A percentile compares a stretch with the other conserved stretches of the same genome.
These are phyloP conservation scores for Reticulitermes lucifugus DNA, from an alignment of 2,888 invertebrate species.

Conservation along the genomic window DNA sequence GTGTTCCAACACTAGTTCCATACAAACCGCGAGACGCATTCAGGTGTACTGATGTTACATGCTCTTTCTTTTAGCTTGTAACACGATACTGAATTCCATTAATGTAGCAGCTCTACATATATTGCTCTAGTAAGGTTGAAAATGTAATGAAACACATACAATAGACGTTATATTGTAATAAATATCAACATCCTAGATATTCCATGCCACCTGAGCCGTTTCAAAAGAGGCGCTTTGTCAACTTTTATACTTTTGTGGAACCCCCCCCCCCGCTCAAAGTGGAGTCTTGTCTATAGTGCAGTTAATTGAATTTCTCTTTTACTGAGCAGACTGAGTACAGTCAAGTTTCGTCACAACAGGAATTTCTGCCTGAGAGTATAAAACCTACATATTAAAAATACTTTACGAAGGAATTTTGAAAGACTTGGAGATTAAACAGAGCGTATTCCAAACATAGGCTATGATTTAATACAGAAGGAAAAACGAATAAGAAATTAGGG, in stretches of 20 bases:
- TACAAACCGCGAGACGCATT: not conserved
- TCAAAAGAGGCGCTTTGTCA: not conserved
- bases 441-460: too few relatives aligned
- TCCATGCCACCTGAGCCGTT: not conserved
- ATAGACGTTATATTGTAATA: not conserved
- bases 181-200: not conserved
- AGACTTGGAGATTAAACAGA: too few relatives aligned
- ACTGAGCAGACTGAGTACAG: too few relatives aligned
- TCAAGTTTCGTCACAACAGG: too few relatives aligned
- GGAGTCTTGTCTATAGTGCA: too few relatives aligned
- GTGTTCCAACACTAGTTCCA: not conserved
- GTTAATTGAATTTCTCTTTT: too few relatives aligned
- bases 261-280: too few relatives aligned
- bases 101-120: not conserved
- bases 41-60: not conserved
- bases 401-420: too few relatives aligned
- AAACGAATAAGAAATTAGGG: too few relatives aligned
- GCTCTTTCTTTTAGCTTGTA: not conserved
- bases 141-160: slow-evolving; percentile 5
- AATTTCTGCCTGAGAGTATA: too few relatives aligned
- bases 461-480: too few relatives aligned
- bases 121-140: not conserved
- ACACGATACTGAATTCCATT: slow-evolving; percentile 2
- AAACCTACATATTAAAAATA: too few relatives aligned
- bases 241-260: not conserved